Percentiles rank a stretch among this genome's conserved stretches.
phyloP scores from a whole-genome alignment of 1,140 invertebrate species.

The Hycleus cichorii region DNA sequence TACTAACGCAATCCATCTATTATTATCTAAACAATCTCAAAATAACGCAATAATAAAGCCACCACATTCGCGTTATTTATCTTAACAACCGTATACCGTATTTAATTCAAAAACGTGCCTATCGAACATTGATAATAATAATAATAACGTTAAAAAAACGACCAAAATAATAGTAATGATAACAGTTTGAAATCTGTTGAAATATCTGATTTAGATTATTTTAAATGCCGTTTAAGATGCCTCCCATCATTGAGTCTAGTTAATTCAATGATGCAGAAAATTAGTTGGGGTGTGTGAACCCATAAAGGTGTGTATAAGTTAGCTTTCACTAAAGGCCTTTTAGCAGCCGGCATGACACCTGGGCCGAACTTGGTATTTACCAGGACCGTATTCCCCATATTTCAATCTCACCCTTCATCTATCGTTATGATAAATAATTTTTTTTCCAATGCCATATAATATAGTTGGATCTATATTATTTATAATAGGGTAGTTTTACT shows the following conservation, averaged over 20 bases:
- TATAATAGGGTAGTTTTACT: too few relatives aligned
- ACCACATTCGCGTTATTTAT: constrained; percentile 5
- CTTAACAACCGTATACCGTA: constrained; percentile 13
- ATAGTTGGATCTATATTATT: too few relatives aligned
- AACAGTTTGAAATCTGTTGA: too few relatives aligned
- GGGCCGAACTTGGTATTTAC: constrained; percentile 7
- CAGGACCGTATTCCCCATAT: too few relatives aligned
- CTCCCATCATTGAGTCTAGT: constrained; percentile 14
- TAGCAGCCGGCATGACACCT: constrained; percentile 32
- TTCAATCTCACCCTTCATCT: too few relatives aligned
- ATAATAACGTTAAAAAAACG: too few relatives aligned
- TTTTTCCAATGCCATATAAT: too few relatives aligned
- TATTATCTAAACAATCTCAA: constrained; percentile 20
- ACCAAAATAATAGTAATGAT: too few relatives aligned
- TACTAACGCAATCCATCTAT: constrained; percentile 2
- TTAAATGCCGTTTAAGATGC: too few relatives aligned
- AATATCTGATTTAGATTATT: too few relatives aligned
- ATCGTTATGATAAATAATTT: too few relatives aligned
- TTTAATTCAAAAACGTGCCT: constrained; percentile 6
- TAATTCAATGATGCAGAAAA: constrained; percentile 36
- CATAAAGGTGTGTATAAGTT: constrained; percentile 32
- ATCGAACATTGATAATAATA: too few relatives aligned
- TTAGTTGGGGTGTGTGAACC: constrained; percentile 30
- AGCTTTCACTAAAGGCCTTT: constrained; percentile 25
- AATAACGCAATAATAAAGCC: constrained; percentile 25